Base-by-base conservation (phyloP, 2,797 vertebrate genomes). In the Acomys russatus region DNA sequence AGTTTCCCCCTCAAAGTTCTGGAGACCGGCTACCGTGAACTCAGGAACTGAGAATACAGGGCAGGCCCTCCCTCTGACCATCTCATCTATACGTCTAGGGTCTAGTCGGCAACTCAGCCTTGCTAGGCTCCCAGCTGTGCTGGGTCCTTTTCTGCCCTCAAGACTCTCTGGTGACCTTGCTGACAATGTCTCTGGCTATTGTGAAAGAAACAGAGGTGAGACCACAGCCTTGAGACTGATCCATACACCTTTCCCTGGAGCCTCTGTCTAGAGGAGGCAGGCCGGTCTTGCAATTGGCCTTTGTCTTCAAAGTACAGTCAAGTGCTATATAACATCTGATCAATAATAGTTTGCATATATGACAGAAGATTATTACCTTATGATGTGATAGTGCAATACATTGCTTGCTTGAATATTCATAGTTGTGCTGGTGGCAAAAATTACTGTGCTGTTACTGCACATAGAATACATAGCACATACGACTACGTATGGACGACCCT, bases 251-350 rank as follows among this genome's bases (percentile, higher is more conserved):
- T 64, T 56, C 8, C 33, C 56, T 18, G 49, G 64, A 79, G 15
- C 28, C 71, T 88, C 49, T 0, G 0, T 59, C 9, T 70, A 30
- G 63, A 1, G 2, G 11, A 71, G 70, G 22, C 44, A 4, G 12
- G 3, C 49, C 10, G 3, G 25, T 38, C 17, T 28, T 54, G 33
- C 22, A 54, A 18, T 35, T 68, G 49, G 9, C 25, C 89, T 59
- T 35, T 30, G 20, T 22, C n/a, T 35, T 30, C 5, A 30, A 80
- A 70, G 25, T 44, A 14, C 23, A 59, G 89, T 44, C n/a, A 68
- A 23, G 15, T 30, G 25, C 77, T 59, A 5, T 30, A 15, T 20
- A 38, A 38, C 15, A 44, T 68, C 56, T 56, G 51, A 77, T 23
- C 11, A 54, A 20, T 56, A 35, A 33, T 9, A 17, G 22, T 9